These are phyloP conservation scores for Philonicus albiceps DNA, from an alignment of 2,888 invertebrate species.

Conservation along the genomic window DNA sequence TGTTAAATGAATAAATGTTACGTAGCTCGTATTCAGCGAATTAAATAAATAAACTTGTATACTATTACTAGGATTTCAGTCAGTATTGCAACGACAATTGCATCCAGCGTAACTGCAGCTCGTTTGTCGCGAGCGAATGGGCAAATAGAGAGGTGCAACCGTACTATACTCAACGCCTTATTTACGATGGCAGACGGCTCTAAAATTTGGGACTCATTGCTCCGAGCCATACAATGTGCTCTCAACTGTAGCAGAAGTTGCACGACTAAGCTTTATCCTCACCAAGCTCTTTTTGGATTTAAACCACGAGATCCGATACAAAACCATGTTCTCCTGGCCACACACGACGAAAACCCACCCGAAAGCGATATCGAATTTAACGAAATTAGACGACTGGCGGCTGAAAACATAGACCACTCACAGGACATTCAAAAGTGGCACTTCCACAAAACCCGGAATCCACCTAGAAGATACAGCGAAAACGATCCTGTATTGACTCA, in stretches of 20 bases:
- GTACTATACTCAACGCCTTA: neutral
- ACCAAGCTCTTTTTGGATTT: neutral
- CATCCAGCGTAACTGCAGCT: neutral
- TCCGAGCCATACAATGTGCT: neutral
- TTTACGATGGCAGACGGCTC: neutral
- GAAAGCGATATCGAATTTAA: no score
- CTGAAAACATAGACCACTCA: neutral
- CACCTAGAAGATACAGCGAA: no score
- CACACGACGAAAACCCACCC: neutral
- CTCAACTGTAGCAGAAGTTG: neutral
- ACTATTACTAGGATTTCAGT: no score
- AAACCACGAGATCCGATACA: no score
- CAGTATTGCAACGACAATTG: neutral
- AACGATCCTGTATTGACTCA: no score
- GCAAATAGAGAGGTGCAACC: neutral
- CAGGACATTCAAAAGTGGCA: neutral
- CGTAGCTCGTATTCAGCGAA: no score
- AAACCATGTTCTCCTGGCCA: neutral
- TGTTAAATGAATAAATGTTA: no score
- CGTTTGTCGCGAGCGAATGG: constrained; percentile 6
- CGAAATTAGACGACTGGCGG: neutral
- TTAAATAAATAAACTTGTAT: no score
- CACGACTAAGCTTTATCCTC: neutral
- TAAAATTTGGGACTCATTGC: neutral
- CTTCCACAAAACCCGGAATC: no score